These are phyloP conservation scores for Axis porcinus DNA, from an alignment of 2,113 vertebrate genomes.

Conservation along the genomic window DNA sequence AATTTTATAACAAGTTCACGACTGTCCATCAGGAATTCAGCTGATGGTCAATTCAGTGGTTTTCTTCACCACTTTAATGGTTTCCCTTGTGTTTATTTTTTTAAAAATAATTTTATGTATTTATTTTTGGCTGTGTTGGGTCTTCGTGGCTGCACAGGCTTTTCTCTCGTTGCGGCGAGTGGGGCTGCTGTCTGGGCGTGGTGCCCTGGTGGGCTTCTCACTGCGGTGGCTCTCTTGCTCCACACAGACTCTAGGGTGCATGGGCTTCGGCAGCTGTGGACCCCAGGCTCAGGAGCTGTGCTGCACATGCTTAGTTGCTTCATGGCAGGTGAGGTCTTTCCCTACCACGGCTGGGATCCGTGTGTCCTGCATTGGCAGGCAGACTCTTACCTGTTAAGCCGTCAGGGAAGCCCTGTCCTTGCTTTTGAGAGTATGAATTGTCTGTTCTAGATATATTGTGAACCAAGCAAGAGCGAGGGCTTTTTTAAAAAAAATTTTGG, in stretches of 20 bases:
- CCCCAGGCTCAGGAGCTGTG: not conserved
- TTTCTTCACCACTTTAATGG: not conserved
- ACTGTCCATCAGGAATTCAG: not conserved
- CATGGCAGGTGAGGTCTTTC: not conserved
- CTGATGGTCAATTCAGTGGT: not conserved
- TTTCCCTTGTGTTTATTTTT: not conserved
- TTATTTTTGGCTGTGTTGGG: not conserved
- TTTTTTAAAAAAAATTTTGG: not conserved
- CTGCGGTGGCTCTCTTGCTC: not conserved
- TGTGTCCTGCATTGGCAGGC: not conserved
- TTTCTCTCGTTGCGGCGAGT: not conserved
- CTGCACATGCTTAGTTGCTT: not conserved
- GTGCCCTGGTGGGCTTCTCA: not conserved
- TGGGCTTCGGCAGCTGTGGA: not conserved
- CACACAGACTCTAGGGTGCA: not conserved
- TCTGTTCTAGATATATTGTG: not conserved
- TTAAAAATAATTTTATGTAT: not conserved
- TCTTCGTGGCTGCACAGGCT: not conserved
- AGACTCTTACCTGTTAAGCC: not conserved
- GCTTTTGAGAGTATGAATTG: not conserved
- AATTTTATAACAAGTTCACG: not conserved
- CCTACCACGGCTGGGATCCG: not conserved
- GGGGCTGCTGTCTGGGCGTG: not conserved
- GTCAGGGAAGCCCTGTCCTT: not conserved
- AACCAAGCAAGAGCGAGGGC: not conserved